phyloP scores from a whole-genome alignment of 1,140 invertebrate species.

The Anoplophora glabripennis region DNA sequence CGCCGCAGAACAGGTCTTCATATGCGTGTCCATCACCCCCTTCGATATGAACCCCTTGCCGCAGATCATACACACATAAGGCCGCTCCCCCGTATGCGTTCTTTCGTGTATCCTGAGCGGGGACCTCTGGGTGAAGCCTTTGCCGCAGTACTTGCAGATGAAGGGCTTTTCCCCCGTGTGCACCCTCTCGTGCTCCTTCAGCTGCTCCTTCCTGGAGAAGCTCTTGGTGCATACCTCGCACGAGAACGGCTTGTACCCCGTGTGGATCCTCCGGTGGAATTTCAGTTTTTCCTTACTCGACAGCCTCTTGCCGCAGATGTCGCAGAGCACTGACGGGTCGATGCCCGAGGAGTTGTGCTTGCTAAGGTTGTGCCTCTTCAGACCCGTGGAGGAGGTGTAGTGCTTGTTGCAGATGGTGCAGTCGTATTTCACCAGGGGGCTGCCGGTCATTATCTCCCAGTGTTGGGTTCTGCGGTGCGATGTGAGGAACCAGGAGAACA shows the following conservation, averaged over 20 bases:
- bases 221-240: slow-evolving; percentile 65
- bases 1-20: slow-evolving; percentile 27
- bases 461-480: slow-evolving; percentile 45
- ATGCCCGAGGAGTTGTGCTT: slow-evolving; percentile 37
- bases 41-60: slow-evolving; percentile 48
- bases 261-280: slow-evolving; percentile 68
- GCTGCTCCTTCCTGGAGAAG: slow-evolving; percentile 61
- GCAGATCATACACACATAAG: slow-evolving; percentile 51
- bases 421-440: slow-evolving; percentile 44
- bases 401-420: slow-evolving; percentile 46
- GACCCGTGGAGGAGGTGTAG: slow-evolving; percentile 44
- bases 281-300: slow-evolving; percentile 66
- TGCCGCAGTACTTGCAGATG: slow-evolving; percentile 65
- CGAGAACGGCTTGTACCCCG: slow-evolving; percentile 69
- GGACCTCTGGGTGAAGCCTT: slow-evolving; percentile 74
- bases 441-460: slow-evolving; percentile 46
- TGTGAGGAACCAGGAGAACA: slow-evolving; percentile 47
- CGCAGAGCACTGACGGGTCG: slow-evolving; percentile 54
- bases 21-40: slow-evolving; percentile 33
- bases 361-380: slow-evolving; percentile 42
- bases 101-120: slow-evolving; percentile 67
- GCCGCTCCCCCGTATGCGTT: slow-evolving; percentile 52
- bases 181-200: slow-evolving; percentile 60
- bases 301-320: slow-evolving; percentile 76
- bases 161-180: slow-evolving; percentile 66